phyloP scores from a whole-genome alignment of 2,113 vertebrate genomes.

The Serilophus lunatus region DNA sequence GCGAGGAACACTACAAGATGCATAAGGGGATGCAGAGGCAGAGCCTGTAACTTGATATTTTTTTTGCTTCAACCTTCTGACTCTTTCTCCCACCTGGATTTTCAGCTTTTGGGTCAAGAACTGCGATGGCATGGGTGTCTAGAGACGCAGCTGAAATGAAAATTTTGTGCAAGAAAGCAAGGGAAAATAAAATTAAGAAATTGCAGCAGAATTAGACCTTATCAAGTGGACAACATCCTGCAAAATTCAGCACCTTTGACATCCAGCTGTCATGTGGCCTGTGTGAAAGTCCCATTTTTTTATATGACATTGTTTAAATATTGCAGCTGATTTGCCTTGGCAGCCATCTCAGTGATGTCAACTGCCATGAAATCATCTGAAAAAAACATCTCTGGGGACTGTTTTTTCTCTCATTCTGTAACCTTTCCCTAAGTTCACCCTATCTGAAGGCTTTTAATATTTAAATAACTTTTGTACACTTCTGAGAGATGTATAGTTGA shows the following conservation, averaged over 20 bases:
- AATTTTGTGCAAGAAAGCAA: not conserved
- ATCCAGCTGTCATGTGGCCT: not conserved
- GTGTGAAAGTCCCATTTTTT: not conserved
- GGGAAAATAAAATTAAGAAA: not conserved
- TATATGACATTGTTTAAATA: not conserved
- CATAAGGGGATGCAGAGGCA: not conserved
- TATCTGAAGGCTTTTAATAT: not conserved
- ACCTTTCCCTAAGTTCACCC: not conserved
- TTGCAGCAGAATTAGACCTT: not conserved
- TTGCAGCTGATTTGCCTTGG: not conserved
- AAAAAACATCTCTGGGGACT: not conserved
- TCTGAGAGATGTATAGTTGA: not conserved
- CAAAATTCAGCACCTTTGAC: not conserved
- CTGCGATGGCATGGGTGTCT: not conserved
- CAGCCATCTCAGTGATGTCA: not conserved
- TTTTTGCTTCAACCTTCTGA: not conserved
- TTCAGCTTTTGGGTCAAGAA: not conserved
- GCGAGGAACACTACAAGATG: fast-evolving
- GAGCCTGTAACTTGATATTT: not conserved
- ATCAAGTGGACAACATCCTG: not conserved
- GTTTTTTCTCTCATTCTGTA: not conserved
- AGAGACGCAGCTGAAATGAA: not conserved
- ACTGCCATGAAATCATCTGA: not conserved
- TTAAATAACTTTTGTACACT: not conserved
- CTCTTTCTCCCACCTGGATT: not conserved